Percentiles rank a stretch among this genome's conserved stretches.
Evolutionary conservation across 2,888 invertebrate species (phyloP).

Genomic region (Ophion costatus): DNA sequence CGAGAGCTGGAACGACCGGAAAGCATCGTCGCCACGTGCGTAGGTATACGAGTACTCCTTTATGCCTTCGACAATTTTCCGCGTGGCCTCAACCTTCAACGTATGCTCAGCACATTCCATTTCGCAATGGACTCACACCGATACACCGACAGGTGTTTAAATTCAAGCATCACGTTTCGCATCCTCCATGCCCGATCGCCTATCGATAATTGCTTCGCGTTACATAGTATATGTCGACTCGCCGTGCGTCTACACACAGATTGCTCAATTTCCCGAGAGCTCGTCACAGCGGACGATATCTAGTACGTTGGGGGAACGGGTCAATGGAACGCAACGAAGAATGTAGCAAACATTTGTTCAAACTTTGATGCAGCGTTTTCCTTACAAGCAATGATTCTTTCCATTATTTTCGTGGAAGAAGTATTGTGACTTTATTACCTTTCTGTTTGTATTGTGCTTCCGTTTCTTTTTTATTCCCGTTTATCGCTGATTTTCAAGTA

Average conservation of each 20-base stretch:
- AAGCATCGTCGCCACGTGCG: constrained; percentile 15
- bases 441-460: no score
- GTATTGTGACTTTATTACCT: no score
- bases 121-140: constrained; percentile 1
- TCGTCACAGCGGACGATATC: neutral
- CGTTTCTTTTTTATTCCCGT: no score
- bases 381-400: no score
- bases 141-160: constrained; percentile 3
- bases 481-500: no score
- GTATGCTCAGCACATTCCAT: constrained; percentile 28
- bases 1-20: constrained; percentile 25
- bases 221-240: constrained; percentile 36
- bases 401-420: no score
- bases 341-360: no score
- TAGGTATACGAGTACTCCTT: neutral
- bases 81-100: constrained; percentile 46
- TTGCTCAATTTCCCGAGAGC: constrained; percentile 5
- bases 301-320: no score
- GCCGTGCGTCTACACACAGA: constrained; percentile 32
- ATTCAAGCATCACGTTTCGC: constrained; percentile 35
- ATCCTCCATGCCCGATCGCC: constrained; percentile 57
- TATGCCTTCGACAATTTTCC: constrained; percentile 17
- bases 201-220: constrained; percentile 65
- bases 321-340: no score
- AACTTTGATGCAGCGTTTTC: no score